Evolutionary conservation across 2,888 invertebrate genomes (phyloP), one percentile per base, ranked within the genome.

Genomic region (Chloroclystis v-ata): DNA sequence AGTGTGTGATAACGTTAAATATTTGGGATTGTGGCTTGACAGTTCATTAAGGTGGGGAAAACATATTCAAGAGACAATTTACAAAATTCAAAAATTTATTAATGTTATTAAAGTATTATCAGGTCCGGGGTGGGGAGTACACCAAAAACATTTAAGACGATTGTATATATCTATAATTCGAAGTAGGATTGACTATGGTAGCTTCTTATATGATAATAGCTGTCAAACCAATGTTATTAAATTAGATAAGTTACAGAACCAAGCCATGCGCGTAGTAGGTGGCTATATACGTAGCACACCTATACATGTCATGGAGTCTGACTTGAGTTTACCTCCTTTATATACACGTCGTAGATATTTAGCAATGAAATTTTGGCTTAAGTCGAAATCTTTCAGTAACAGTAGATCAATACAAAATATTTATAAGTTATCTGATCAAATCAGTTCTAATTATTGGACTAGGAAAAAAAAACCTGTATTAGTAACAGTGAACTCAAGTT

Each of bases 41-140:
- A n/a, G n/a, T 63, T 9, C 43, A 0, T 28, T 66, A 4, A 43
- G 42, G 5, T 68, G 64, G 68, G 8, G 16, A 1, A 25, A 25
- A 4, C 25, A 25, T 2, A 25, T 25, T 9, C 6, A 25, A 8
- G 25, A 25, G 9, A 25, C 25, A 4, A 16, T 1, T 4, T 35
- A 40, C 7, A 65, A 60, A 43, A 12, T 28, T 0, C 16, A 14
- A n/a, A 65, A 57, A 50, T 56, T 44, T 35, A 5, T 61, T 5
- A 63, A 60, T 44, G 13, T 61, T 4, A 52, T 66, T 5, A 65
- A 61, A 48, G 42, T 59, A 1, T 32, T 66, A 5, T 30, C 54
- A 1, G 65, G 65, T 0, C 24, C 61, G 0, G 40, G 47, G 0
- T 67, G 61, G 63, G 64, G 65, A 0, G 43, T 64, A 0, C 63